These are phyloP conservation scores for Tiphia femorata DNA, from an alignment of 2,888 invertebrate species.

Conservation along the genomic window DNA sequence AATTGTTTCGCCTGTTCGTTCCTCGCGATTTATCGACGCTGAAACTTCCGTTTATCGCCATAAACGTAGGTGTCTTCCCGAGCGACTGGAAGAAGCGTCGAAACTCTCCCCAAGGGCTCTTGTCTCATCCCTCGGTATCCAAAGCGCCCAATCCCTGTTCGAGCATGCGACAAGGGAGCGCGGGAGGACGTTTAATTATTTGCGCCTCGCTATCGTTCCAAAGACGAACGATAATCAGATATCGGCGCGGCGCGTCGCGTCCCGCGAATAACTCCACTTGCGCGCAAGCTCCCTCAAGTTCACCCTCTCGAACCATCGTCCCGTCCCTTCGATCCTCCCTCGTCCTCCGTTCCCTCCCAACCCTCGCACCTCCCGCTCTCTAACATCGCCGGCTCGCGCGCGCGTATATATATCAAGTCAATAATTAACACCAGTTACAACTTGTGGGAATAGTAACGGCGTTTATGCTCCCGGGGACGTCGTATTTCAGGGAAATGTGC, in stretches of 20 bases:
- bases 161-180: slow-evolving; percentile 6
- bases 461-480: slow-evolving; percentile 68
- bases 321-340: slow-evolving; percentile 7
- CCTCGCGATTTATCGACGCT: too few species aligned
- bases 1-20: too few species aligned
- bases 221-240: slow-evolving; percentile 65
- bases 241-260: slow-evolving; percentile 53
- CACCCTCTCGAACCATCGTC: slow-evolving; percentile 12
- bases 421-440: slow-evolving; percentile 69
- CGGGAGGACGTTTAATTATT: slow-evolving; percentile 60
- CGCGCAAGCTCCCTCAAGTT: slow-evolving; percentile 33
- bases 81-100: too few species aligned
- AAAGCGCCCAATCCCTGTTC: slow-evolving; percentile 17
- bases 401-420: slow-evolving; percentile 61
- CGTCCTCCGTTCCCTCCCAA: slow-evolving; percentile 3
- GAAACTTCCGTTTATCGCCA: too few species aligned
- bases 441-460: slow-evolving; percentile 68
- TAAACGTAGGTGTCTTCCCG: too few species aligned
- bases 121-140: not conserved
- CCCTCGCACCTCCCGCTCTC: slow-evolving; percentile 2
- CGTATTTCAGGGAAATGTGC: slow-evolving; percentile 68
- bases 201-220: slow-evolving; percentile 55
- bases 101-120: too few species aligned
- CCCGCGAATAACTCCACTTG: slow-evolving; percentile 53
- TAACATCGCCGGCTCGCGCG: slow-evolving; percentile 12